Percentiles rank a stretch among this genome's conserved stretches.
Conservation (phyloP, 2,113 vertebrate species). For the Nannospalax galili region DNA sequence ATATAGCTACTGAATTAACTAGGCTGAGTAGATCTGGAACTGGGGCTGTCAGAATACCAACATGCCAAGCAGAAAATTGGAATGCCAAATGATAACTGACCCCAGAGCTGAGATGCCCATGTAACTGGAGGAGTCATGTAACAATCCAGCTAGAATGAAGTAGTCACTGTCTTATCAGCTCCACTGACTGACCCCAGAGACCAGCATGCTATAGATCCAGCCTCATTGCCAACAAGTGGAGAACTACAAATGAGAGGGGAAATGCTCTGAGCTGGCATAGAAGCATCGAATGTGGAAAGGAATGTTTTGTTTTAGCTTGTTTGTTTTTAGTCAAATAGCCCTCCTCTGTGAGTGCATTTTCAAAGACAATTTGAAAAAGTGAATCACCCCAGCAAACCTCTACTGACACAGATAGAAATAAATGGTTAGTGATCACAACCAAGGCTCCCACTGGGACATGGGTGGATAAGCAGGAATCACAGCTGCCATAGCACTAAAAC, state of each 20-base stretch:
- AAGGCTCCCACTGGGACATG: not conserved
- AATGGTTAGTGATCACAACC: not conserved
- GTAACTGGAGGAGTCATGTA: not conserved
- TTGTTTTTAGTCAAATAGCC: not conserved
- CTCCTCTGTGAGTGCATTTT: not conserved
- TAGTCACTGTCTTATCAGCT: not conserved
- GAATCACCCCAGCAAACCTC: not conserved
- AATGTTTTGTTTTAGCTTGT: not conserved
- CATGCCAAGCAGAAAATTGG: not conserved
- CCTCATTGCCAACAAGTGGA: not conserved
- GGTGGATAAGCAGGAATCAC: not conserved
- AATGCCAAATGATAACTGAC: slow-evolving; percentile 29
- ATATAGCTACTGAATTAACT: slow-evolving; percentile 12
- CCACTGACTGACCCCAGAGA: not conserved
- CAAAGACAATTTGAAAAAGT: not conserved
- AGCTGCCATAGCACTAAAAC: not conserved
- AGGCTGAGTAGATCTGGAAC: slow-evolving; percentile 9
- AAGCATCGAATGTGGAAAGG: not conserved
- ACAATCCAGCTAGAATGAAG: not conserved
- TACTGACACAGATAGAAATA: not conserved
- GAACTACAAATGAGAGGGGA: not conserved
- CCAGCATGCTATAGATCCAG: not conserved
- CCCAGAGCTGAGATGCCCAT: not conserved
- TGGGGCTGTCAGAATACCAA: not conserved
- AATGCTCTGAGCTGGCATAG: not conserved